phyloP scores from a whole-genome alignment of 2,888 invertebrate species.

The Rhorus exstirpatorius region DNA sequence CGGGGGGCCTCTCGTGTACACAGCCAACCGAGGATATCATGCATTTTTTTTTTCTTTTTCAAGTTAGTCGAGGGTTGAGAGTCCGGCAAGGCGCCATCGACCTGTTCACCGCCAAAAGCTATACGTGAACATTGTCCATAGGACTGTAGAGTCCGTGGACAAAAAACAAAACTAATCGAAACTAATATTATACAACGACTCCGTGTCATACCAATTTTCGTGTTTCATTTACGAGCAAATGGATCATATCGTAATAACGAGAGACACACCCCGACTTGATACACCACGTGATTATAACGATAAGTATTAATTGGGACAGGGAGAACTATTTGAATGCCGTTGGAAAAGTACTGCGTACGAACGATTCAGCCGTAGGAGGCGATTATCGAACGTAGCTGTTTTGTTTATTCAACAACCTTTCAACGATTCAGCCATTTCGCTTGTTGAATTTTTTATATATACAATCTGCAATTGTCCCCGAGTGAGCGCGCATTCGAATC shows the following conservation, averaged over 20 bases:
- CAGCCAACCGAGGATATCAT: conserved; percentile 47
- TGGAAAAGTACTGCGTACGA: conserved; percentile 11
- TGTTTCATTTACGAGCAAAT: not conserved
- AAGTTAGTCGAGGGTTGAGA: not conserved
- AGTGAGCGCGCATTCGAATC: conserved; percentile 6
- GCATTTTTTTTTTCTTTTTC: conserved; percentile 27
- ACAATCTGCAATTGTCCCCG: conserved; percentile 18
- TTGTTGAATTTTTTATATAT: conserved; percentile 29
- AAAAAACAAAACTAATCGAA: conserved; percentile 3
- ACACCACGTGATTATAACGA: not conserved
- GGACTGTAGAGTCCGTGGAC: not conserved
- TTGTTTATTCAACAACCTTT: conserved; percentile 10
- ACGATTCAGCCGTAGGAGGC: conserved; percentile 36
- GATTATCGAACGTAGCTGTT: conserved; percentile 23
- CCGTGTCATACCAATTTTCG: conserved; percentile 21
- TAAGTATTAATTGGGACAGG: conserved; percentile 13
- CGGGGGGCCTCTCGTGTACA: conserved; percentile 63
- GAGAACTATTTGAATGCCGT: not conserved
- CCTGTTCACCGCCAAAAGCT: conserved; percentile 5
- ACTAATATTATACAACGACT: not conserved
- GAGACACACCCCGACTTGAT: not conserved
- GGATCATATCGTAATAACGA: conserved; percentile 8
- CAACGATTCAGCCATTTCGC: conserved; percentile 4
- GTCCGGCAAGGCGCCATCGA: conserved; percentile 54
- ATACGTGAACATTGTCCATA: conserved; percentile 19